A percentile compares a stretch with the other conserved stretches of the same genome.
Conservation (phyloP, 1,140 invertebrate species). For the Drosophila persimilis region DNA sequence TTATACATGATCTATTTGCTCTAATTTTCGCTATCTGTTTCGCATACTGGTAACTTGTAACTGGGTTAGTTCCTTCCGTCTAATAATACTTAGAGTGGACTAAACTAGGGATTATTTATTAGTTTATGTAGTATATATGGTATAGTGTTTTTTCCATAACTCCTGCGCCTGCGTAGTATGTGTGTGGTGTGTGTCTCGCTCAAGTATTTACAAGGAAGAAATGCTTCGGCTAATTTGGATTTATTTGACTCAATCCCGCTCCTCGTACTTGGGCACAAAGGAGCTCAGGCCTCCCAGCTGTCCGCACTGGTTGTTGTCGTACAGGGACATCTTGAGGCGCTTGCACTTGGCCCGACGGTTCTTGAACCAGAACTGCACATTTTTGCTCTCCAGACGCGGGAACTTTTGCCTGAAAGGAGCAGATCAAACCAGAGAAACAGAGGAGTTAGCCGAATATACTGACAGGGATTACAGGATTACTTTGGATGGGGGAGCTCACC, state of each 20-base stretch:
- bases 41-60: slow-evolving; percentile 50
- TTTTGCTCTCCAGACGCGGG: slow-evolving; percentile 97
- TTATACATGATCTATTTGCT: slow-evolving; percentile 38
- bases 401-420: slow-evolving; percentile 90
- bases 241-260: slow-evolving; percentile 59
- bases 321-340: slow-evolving; percentile 93
- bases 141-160: slow-evolving; percentile 50
- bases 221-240: slow-evolving; percentile 45
- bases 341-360: slow-evolving; percentile 98
- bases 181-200: slow-evolving; percentile 18
- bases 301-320: slow-evolving; percentile 86
- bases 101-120: slow-evolving; percentile 37
- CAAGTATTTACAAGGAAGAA: slow-evolving; percentile 38
- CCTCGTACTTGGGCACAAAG: slow-evolving; percentile 81
- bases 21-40: slow-evolving; percentile 63
- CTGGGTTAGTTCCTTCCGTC: slow-evolving; percentile 30
- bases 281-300: slow-evolving; percentile 66
- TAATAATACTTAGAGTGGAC: slow-evolving; percentile 62
- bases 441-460: slow-evolving; percentile 5
- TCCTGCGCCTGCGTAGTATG: slow-evolving; percentile 6
- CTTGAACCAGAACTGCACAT: slow-evolving; percentile 99
- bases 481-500: slow-evolving; percentile 51
- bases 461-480: too few species aligned
- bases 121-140: slow-evolving; percentile 29
- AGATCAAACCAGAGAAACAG: background rate